Conservation (phyloP, 2,797 vertebrate species). For the Lemur catta region DNA sequence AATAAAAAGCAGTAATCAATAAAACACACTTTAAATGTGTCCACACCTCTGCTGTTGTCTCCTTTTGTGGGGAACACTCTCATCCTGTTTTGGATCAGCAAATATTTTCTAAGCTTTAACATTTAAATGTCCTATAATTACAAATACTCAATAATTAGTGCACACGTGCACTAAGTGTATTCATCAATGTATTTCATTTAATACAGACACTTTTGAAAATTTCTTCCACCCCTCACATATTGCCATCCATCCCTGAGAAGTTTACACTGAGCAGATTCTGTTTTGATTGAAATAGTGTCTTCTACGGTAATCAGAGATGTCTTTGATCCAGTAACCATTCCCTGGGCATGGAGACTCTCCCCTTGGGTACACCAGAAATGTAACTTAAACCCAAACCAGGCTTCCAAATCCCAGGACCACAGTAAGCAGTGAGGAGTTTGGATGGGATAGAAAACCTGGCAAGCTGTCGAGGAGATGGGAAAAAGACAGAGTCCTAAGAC, state of each 20-base stretch:
- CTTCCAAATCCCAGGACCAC: not conserved
- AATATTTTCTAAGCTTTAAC: conserved; percentile 8
- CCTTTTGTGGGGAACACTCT: not conserved
- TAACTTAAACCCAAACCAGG: not conserved
- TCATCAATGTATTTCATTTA: not conserved
- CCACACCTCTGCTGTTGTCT: not conserved
- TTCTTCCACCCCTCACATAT: not conserved
- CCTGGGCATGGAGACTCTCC: not conserved
- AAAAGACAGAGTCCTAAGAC: not conserved
- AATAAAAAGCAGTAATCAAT: not conserved
- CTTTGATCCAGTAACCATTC: not conserved
- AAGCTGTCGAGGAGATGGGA: not conserved
- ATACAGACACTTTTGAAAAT: not conserved
- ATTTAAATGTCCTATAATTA: conserved; percentile 1
- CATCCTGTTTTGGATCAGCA: not conserved
- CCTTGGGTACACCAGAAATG: not conserved
- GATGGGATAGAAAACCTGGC: not conserved
- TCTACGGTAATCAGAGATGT: not conserved
- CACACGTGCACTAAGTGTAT: not conserved
- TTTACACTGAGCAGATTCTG: not conserved
- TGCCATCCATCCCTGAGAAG: not conserved
- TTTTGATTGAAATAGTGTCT: not conserved
- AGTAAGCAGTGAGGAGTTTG: not conserved
- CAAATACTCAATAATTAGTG: not conserved
- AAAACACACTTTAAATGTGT: not conserved